Base-by-base conservation (phyloP, 2,113 vertebrate genomes). In the Ameiurus melas region DNA sequence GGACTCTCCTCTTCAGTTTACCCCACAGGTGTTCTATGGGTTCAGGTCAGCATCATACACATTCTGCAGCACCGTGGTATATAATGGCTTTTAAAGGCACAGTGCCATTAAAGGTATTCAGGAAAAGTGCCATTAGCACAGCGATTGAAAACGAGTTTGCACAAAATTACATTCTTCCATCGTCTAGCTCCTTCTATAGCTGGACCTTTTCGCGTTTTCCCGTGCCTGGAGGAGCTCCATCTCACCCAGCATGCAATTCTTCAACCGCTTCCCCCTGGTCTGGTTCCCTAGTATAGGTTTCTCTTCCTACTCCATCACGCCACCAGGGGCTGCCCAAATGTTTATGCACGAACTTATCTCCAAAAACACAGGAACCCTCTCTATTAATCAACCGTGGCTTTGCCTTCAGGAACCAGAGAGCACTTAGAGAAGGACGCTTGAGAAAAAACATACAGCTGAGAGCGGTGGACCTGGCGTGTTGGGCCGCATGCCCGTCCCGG, bases 361-460 rank as follows among this genome's bases (percentile, higher is more conserved):
- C 89, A 53, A 58, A 39, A 88, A 85, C 78, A 53, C 55, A 87
- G 33, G 64, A 82, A 62, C 87, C 60, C 39, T 83, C 68, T 87
- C 84, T 85, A 93, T 93, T 92, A 92, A 91, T 93, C 90, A 91
- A 66, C n/a, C 30, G 20, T n/a, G 66, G n/a, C n/a, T 81, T 85
- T 17, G 80, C 43, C 82, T 66, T 57, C 64, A 57, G 83, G 77
- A 82, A 51, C 16, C 13, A 17, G 70, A 5, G 33, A 85, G 64
- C 17, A 57, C 36, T 60, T 14, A 66, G 66, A 51, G 62, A 64
- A n/a, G 30, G 60, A 22, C 51, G n/a, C 36, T 36, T 14, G 64
- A 88, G 60, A 53, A 27, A n/a, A 39, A 39, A 10, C 33, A 27
- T 85, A 43, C 77, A 77, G 60, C 86, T 13, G 36, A 43, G 39